These are phyloP conservation scores for Oncopodura yosiiana DNA, from an alignment of 1,140 invertebrate species.

Conservation along the genomic window DNA sequence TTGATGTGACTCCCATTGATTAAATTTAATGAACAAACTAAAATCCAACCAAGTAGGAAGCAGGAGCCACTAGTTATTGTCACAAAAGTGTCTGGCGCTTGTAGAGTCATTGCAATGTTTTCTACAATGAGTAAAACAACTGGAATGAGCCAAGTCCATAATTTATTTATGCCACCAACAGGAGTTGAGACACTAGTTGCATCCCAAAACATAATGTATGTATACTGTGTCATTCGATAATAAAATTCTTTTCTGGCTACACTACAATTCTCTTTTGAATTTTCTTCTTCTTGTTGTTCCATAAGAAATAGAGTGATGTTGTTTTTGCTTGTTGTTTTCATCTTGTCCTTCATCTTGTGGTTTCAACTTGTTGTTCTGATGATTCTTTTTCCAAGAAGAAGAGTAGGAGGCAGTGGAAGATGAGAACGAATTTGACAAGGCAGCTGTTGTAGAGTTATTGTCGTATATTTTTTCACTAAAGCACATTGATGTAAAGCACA, in stretches of 20 bases:
- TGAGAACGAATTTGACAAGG: no score
- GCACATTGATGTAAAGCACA: constrained; percentile 25
- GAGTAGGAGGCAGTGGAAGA: no score
- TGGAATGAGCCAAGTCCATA: constrained; percentile 21
- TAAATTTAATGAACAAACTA: constrained; percentile 21
- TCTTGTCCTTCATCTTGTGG: no score
- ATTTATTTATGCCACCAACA: neutral
- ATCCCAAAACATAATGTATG: constrained; percentile 33
- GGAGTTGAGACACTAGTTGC: constrained; percentile 11
- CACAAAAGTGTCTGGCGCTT: constrained; percentile 6
- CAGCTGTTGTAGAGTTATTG: neutral
- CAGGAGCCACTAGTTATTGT: constrained; percentile 20
- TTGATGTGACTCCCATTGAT: neutral
- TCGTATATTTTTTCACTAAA: constrained; percentile 9
- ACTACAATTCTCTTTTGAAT: neutral
- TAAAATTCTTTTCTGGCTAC: no score
- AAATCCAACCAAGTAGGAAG: constrained; percentile 21
- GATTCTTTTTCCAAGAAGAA: no score
- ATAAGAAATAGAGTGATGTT: neutral
- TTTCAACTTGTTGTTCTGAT: no score
- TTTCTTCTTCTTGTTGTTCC: neutral
- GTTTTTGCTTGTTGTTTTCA: no score
- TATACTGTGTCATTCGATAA: constrained; percentile 9
- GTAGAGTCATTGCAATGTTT: constrained; percentile 18
- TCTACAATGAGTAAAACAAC: constrained; percentile 21